phyloP scores from a whole-genome alignment of 2,888 invertebrate species.

The Drosophila kambysellisi region DNA sequence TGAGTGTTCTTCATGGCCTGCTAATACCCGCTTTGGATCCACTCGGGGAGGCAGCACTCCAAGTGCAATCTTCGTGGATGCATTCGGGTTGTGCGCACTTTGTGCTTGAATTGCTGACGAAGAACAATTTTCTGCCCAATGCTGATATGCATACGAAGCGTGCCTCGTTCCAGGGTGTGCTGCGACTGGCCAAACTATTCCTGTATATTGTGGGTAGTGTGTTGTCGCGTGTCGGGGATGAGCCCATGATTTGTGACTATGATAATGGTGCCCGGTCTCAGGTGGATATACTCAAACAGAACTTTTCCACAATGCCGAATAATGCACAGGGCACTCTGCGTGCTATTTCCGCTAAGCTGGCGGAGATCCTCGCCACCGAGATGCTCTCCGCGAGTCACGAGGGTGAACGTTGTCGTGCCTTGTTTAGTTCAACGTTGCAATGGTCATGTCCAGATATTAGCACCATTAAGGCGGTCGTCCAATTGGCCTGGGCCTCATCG shows the following conservation, averaged over 20 bases:
- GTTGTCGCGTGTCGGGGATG: constrained; percentile 87
- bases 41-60: constrained; percentile 88
- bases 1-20: constrained; percentile 94
- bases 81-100: constrained; percentile 88
- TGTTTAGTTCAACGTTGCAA: constrained; percentile 87
- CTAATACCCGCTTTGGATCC: constrained; percentile 96
- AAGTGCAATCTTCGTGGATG: constrained; percentile 88
- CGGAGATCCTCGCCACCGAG: constrained; percentile 92
- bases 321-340: constrained; percentile 94
- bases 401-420: constrained; percentile 86
- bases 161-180: constrained; percentile 94
- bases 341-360: constrained; percentile 93
- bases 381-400: constrained; percentile 86
- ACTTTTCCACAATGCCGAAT: constrained; percentile 91
- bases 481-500: constrained; percentile 92
- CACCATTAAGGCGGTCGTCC: constrained; percentile 90
- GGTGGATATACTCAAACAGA: constrained; percentile 91
- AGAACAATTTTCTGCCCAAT: constrained; percentile 92
- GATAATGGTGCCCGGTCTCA: constrained; percentile 85
- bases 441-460: constrained; percentile 91
- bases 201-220: constrained; percentile 94
- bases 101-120: constrained; percentile 92
- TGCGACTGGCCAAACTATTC: constrained; percentile 95
- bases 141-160: constrained; percentile 91
- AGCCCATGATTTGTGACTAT: constrained; percentile 86